phyloP scores from a whole-genome alignment of 2,113 vertebrate genomes.

The Peromyscus maniculatus region DNA sequence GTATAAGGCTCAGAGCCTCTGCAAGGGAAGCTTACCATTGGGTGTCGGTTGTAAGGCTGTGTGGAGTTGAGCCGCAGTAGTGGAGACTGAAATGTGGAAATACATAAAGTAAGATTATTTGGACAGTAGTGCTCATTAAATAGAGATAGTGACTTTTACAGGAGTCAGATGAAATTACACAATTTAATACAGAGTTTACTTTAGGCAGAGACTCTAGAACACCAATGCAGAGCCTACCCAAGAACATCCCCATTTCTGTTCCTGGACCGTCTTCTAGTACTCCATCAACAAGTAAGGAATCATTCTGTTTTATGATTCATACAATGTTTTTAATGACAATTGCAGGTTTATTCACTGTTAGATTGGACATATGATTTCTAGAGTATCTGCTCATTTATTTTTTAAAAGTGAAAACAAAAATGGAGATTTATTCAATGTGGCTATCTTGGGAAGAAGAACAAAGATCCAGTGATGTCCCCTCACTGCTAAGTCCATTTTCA shows the following conservation, averaged over 20 bases:
- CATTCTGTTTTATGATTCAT: not conserved
- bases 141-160: not conserved
- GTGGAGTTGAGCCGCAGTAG: not conserved
- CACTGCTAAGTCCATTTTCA: not conserved
- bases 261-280: slow-evolving; percentile 87
- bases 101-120: not conserved
- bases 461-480: too few relatives aligned
- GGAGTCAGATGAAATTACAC: not conserved
- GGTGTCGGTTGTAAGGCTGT: not conserved
- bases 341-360: not conserved
- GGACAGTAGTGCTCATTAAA: not conserved
- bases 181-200: slow-evolving; percentile 79
- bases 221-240: slow-evolving; percentile 86
- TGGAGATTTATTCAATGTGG: not conserved
- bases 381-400: not conserved
- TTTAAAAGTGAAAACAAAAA: not conserved
- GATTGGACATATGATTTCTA: not conserved
- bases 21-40: not conserved
- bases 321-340: not conserved
- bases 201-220: slow-evolving; percentile 94
- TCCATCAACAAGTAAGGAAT: slow-evolving; percentile 87
- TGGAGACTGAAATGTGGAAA: not conserved
- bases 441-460: not conserved
- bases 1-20: not conserved
- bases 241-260: slow-evolving; percentile 90